phyloP scores from a whole-genome alignment of 2,888 invertebrate species.

The Andrena praecox region DNA sequence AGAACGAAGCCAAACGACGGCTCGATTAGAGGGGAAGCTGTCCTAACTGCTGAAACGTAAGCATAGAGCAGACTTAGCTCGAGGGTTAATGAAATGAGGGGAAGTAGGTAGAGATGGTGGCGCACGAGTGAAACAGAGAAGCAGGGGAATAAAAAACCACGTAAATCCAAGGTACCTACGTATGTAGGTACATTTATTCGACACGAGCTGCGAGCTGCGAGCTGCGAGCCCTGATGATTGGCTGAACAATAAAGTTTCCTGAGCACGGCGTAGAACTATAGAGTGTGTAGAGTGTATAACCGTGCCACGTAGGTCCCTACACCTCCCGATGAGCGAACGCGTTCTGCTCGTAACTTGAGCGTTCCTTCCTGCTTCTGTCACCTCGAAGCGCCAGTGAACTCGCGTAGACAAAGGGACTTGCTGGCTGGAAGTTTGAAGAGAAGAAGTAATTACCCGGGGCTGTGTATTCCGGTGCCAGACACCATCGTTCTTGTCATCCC shows the following conservation, averaged over 20 bases:
- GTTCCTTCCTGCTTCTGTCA: constrained; percentile 20
- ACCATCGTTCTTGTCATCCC: constrained; percentile 28
- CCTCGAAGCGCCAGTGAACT: constrained; percentile 53
- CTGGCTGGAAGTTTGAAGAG: constrained; percentile 6
- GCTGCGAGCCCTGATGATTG: background rate
- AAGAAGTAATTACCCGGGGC: constrained; percentile 29
- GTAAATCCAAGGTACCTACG: background rate
- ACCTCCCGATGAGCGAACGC: background rate
- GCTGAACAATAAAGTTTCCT: background rate
- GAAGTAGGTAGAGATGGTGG: too few species aligned
- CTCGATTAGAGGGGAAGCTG: too few species aligned
- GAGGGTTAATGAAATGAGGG: too few species aligned
- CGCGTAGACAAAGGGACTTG: constrained; percentile 54
- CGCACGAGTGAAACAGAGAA: too few species aligned
- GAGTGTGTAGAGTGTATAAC: background rate
- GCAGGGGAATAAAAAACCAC: too few species aligned
- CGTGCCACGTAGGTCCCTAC: background rate
- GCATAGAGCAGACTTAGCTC: too few species aligned
- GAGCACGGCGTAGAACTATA: too few species aligned
- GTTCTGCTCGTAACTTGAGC: constrained; percentile 1
- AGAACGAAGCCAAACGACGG: too few species aligned
- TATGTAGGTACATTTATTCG: background rate
- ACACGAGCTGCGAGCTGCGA: too few species aligned
- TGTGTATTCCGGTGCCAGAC: constrained; percentile 15
- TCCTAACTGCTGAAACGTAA: too few species aligned